Evolutionary conservation across 1,140 invertebrate species (phyloP).

Genomic region (Orchesella cincta): DNA sequence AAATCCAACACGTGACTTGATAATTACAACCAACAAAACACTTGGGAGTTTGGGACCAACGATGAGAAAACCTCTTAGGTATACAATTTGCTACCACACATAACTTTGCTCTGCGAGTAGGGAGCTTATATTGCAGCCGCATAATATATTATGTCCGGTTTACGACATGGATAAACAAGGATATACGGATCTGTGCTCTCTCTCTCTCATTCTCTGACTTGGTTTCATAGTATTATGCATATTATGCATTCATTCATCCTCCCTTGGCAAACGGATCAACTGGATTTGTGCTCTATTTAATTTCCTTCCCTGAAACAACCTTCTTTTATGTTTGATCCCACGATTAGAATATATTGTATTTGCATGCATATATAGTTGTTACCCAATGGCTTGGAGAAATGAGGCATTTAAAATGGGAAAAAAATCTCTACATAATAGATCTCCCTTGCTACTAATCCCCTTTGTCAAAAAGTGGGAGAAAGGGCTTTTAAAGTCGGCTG

Average conservation of each 20-base stretch:
- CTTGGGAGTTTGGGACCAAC: constrained; percentile 4
- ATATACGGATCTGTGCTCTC: neutral
- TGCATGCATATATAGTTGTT: neutral
- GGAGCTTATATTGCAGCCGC: neutral
- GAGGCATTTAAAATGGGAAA: neutral
- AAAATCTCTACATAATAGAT: neutral
- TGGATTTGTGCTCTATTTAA: constrained; percentile 24
- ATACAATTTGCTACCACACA: too few species aligned
- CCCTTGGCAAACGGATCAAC: neutral
- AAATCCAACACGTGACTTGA: constrained; percentile 29
- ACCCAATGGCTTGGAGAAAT: neutral
- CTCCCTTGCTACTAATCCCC: neutral
- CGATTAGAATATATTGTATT: neutral
- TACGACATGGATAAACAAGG: constrained; percentile 15
- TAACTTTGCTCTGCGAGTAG: too few species aligned
- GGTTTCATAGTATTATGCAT: too few species aligned
- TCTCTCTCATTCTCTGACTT: neutral
- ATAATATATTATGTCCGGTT: neutral
- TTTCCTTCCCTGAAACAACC: neutral
- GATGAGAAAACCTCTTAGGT: neutral
- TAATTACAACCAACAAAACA: constrained; percentile 22
- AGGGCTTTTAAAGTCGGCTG: neutral
- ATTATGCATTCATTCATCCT: neutral
- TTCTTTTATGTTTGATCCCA: neutral
- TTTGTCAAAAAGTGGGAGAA: neutral